phyloP scores from a whole-genome alignment of 2,888 invertebrate genomes.

The Clitarchus hookeri region DNA sequence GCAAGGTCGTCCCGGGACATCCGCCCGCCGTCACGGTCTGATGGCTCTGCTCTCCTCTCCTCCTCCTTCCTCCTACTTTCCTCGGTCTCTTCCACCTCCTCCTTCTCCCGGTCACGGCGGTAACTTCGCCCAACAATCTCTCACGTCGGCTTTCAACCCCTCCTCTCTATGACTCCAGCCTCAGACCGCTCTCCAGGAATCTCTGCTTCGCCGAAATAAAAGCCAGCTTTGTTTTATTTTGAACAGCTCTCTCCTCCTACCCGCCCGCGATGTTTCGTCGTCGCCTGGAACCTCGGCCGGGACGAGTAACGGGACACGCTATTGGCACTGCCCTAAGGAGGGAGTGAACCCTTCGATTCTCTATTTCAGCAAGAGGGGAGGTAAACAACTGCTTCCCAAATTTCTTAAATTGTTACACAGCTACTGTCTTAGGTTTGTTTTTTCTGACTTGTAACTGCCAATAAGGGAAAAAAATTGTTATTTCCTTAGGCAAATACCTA shows the following conservation, averaged over 20 bases:
- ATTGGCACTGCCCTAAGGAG: too few species aligned
- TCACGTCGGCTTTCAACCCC: not conserved
- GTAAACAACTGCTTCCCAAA: too few species aligned
- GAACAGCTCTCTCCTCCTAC: not conserved
- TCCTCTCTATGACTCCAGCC: too few species aligned
- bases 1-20: slow-evolving; percentile 14
- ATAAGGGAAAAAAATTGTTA: too few species aligned
- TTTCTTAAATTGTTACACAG: too few species aligned
- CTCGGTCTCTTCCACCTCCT: not conserved
- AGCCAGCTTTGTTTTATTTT: not conserved
- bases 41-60: not conserved
- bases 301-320: too few species aligned
- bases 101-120: not conserved
- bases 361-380: too few species aligned
- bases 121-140: not conserved
- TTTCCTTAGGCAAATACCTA: too few species aligned
- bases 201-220: not conserved
- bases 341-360: too few species aligned
- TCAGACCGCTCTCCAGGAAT: too few species aligned
- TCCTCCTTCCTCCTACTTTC: not conserved
- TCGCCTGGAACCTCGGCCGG: not conserved
- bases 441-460: too few species aligned
- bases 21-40: not conserved
- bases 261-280: not conserved
- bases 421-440: too few species aligned